Evolutionary conservation across 2,113 vertebrate species (phyloP), one percentile per base, ranked within the genome.

Genomic region (Scomber scombrus): DNA sequence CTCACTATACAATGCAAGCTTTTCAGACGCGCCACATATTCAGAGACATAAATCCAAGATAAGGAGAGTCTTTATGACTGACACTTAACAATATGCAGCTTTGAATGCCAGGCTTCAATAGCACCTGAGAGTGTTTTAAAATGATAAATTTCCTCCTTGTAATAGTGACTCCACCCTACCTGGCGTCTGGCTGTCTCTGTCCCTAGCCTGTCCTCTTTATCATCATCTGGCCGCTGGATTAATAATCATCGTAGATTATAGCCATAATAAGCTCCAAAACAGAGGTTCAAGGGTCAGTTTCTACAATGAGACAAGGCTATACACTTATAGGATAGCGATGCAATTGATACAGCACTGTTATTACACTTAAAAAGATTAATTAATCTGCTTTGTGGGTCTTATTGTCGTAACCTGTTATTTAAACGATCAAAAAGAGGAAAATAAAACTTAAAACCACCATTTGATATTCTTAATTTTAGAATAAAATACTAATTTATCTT

Each of bases 141-240:
- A 85, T 67, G 75, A 82, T 74, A 68, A 73, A 82, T 88, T 49
- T 82, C 70, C 64, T 80, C 50, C 50, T 15, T 60, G 73, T 29
- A 23, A 34, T 40, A 3, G 66, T 49, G 75, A 70, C 88, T 80
- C 85, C 90, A 87, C 88, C 87, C 88, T 70, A 74, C 75, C 60
- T 77, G 88, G 82, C 86, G 86, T 87, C 91, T 81, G 75, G 66
- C 71, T 88, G 89, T 82, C 86, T 89, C 71, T 60, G 87, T 57
- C 75, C 72, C 23, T 74, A 3, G 23, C 45, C 56, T 67, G 68
- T 81, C 66, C 69, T 77, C 81, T 84, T 86, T 88, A 78, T 90
- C 66, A 81, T 86, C 86, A 87, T 56, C 61, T 82, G 83, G 66
- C 81, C 66, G 57, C 80, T 68, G 82, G 87, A 90, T 91, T 74